Evolutionary conservation across 2,888 invertebrate genomes (phyloP).

Genomic region (Palloptera scutellata): DNA sequence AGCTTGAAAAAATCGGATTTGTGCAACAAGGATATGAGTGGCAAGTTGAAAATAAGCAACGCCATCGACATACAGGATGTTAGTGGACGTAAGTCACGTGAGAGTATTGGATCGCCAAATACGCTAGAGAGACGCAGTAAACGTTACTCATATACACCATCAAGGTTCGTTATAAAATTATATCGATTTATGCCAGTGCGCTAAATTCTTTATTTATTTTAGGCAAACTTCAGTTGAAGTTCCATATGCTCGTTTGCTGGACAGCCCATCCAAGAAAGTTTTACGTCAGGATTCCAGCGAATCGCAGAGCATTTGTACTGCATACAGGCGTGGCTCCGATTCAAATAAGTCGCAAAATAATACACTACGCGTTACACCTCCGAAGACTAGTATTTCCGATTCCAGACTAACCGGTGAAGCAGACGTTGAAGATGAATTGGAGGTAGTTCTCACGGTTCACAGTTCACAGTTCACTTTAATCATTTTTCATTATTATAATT

Average conservation of each 20-base stretch:
- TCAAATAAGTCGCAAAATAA: slow-evolving; percentile 49
- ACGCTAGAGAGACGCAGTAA: slow-evolving; percentile 65
- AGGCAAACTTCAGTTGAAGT: slow-evolving; percentile 67
- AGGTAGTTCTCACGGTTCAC: slow-evolving; percentile 54
- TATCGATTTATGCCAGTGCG: neutral
- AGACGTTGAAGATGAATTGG: slow-evolving; percentile 66
- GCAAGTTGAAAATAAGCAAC: slow-evolving; percentile 54
- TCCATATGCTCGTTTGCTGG: slow-evolving; percentile 81
- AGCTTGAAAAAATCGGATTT: slow-evolving; percentile 57
- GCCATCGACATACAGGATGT: slow-evolving; percentile 48
- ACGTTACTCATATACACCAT: slow-evolving; percentile 69
- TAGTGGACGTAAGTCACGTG: slow-evolving; percentile 60
- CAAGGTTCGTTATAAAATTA: slow-evolving; percentile 40
- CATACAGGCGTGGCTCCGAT: slow-evolving; percentile 70
- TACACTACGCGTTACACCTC: slow-evolving; percentile 67
- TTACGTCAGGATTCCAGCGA: slow-evolving; percentile 64
- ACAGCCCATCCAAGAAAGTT: slow-evolving; percentile 67
- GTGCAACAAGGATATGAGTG: slow-evolving; percentile 49
- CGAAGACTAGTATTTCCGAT: slow-evolving; percentile 86
- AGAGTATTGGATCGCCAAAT: slow-evolving; percentile 62
- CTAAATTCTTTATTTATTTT: slow-evolving; percentile 1
- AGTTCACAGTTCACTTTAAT: neutral
- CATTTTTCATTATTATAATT: neutral
- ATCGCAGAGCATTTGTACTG: slow-evolving; percentile 59
- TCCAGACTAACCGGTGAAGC: slow-evolving; percentile 84